Percentiles rank a stretch among this genome's conserved stretches.
phyloP scores from a whole-genome alignment of 2,797 vertebrate genomes.

The Hirundo rustica region DNA sequence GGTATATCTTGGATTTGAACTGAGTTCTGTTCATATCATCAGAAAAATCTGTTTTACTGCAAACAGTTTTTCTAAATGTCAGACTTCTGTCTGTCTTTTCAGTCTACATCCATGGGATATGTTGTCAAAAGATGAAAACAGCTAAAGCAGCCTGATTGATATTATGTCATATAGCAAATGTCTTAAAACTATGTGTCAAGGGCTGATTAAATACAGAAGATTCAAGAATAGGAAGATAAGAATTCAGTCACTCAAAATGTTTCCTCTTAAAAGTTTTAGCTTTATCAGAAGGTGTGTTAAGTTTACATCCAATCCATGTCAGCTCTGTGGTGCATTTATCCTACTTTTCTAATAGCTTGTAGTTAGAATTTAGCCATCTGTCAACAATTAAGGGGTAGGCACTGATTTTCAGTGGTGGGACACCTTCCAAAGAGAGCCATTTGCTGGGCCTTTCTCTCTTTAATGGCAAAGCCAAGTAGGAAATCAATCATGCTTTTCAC shows the following conservation, averaged over 20 bases:
- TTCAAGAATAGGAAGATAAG: background rate
- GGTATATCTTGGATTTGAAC: background rate
- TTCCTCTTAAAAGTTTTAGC: background rate
- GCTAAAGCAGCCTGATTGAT: background rate
- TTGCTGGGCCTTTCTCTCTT: background rate
- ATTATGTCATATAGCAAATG: background rate
- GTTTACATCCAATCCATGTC: background rate
- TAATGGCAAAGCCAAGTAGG: background rate
- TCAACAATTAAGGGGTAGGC: constrained; percentile 9
- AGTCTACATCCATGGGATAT: background rate
- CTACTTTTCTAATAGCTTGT: background rate
- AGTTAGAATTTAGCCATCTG: constrained; percentile 14
- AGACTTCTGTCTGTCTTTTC: background rate
- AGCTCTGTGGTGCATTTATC: background rate
- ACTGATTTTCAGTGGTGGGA: background rate
- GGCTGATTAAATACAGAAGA: background rate
- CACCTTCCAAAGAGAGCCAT: background rate
- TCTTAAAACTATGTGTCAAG: background rate
- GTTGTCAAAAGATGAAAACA: background rate
- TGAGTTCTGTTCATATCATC: background rate
- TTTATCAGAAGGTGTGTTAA: background rate
- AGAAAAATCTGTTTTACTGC: background rate
- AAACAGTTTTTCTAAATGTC: background rate
- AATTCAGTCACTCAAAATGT: background rate
- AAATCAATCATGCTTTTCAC: constrained; percentile 14